Percentiles rank a stretch among this genome's conserved stretches.
These are phyloP conservation scores for Nannoperca australis DNA, from an alignment of 2,797 vertebrate species.

Conservation along the genomic window DNA sequence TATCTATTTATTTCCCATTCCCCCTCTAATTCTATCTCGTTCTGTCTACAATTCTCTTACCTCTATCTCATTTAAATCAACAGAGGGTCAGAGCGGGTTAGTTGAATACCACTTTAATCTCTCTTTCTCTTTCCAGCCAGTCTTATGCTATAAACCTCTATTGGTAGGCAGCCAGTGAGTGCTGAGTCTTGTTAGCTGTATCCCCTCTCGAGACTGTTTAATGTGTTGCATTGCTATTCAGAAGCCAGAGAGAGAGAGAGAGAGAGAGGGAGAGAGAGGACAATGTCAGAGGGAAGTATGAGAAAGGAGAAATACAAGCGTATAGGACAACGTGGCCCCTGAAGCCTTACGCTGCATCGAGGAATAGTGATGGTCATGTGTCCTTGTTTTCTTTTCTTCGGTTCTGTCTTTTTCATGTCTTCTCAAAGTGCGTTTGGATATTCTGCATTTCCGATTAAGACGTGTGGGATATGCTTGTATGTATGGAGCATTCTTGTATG, in stretches of 20 bases:
- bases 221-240: slow-evolving; percentile 64
- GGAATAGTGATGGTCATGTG: slow-evolving; percentile 29
- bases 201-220: slow-evolving; percentile 58
- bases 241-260: slow-evolving; percentile 12
- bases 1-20: slow-evolving; percentile 53
- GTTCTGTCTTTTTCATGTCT: not conserved
- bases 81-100: slow-evolving; percentile 42
- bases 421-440: not conserved
- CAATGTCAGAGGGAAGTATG: slow-evolving; percentile 12
- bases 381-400: slow-evolving; percentile 13
- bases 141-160: slow-evolving; percentile 57
- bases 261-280: not conserved
- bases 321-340: slow-evolving; percentile 10
- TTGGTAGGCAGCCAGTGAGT: slow-evolving; percentile 69
- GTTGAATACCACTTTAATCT: slow-evolving; percentile 68
- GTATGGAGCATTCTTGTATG: no score
- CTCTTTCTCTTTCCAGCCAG: slow-evolving; percentile 41
- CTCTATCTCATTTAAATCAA: slow-evolving; percentile 55
- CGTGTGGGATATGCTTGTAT: no score
- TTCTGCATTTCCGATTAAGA: no score
- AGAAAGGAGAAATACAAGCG: slow-evolving; percentile 17
- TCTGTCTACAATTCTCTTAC: slow-evolving; percentile 43
- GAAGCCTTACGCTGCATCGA: not conserved
- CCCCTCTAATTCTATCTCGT: slow-evolving; percentile 39
- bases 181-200: slow-evolving; percentile 62